Evolutionary conservation across 2,888 invertebrate genomes (phyloP).

Genomic region (Tiliacea citrago): DNA sequence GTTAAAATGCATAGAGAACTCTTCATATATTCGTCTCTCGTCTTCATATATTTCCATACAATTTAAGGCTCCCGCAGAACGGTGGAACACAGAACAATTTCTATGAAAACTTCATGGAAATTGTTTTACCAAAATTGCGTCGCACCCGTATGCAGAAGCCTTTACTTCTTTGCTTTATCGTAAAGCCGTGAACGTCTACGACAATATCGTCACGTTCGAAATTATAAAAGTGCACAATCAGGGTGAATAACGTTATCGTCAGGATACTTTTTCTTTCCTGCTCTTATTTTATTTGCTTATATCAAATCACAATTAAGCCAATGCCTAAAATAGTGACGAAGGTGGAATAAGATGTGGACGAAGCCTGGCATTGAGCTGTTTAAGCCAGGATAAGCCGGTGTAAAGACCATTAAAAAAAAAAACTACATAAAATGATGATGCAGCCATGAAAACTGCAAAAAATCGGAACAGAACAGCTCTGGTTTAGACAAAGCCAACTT

Average conservation of each 20-base stretch:
- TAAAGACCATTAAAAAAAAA: not conserved
- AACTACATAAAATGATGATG: not conserved
- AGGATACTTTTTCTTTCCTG: not conserved
- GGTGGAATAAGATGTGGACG: not conserved
- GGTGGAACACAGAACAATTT: no score
- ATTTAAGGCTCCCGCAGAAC: no score
- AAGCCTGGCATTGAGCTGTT: not conserved
- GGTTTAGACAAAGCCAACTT: slow-evolving; percentile 6
- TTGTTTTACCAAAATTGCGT: no score
- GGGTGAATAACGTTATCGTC: not conserved
- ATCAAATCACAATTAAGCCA: not conserved
- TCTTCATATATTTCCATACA: not conserved
- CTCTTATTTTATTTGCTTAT: not conserved
- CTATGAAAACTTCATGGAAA: no score
- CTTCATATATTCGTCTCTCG: no score
- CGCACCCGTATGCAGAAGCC: no score
- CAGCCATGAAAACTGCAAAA: not conserved
- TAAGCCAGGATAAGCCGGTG: not conserved
- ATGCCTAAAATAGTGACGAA: not conserved
- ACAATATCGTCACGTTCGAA: not conserved
- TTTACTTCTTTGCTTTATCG: not conserved
- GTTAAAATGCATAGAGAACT: no score
- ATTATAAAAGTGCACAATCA: not conserved
- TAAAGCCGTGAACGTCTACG: not conserved
- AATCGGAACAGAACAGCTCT: not conserved